Evolutionary conservation across 1,140 invertebrate genomes (phyloP).

Genomic region (Drosophila seguyi): DNA sequence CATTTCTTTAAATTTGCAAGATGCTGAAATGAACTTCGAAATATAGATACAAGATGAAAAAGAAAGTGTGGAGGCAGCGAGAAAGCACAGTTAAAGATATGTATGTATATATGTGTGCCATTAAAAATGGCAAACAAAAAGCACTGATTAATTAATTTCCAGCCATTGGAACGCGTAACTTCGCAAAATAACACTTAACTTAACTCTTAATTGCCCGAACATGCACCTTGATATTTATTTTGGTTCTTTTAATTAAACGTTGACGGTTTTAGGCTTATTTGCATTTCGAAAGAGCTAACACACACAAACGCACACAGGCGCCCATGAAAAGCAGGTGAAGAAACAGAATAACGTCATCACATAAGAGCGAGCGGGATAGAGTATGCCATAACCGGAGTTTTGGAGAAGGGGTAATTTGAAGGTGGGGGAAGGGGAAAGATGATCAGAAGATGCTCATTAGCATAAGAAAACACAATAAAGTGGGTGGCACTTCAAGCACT

Average conservation of each 20-base stretch:
- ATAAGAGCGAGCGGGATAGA: conserved; percentile 27
- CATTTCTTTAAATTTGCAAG: conserved; percentile 35
- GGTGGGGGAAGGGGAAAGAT: conserved; percentile 34
- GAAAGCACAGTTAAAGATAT: conserved; percentile 32
- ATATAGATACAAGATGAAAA: conserved; percentile 66
- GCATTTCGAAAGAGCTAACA: conserved; percentile 41
- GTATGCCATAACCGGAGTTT: conserved; percentile 25
- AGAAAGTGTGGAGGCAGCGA: conserved; percentile 70
- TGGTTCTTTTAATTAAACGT: conserved; percentile 63
- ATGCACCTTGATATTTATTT: conserved; percentile 65
- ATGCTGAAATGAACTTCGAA: conserved; percentile 13
- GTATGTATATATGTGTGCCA: conserved; percentile 49
- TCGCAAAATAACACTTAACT: not conserved
- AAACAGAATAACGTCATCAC: conserved; percentile 70
- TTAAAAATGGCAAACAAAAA: conserved; percentile 70
- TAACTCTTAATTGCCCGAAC: conserved; percentile 27
- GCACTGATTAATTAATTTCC: conserved; percentile 39
- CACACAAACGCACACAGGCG: conserved; percentile 6
- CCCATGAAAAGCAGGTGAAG: conserved; percentile 57
- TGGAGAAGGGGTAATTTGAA: not conserved
- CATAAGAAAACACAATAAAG: conserved; percentile 77
- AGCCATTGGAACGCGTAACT: not conserved
- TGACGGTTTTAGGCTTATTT: conserved; percentile 58
- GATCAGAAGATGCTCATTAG: conserved; percentile 69
- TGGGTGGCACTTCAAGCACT: conserved; percentile 36